Percentiles rank a stretch among this genome's conserved stretches.
Conservation (phyloP, 2,888 invertebrate genomes). For the Drosophila mulleri region DNA sequence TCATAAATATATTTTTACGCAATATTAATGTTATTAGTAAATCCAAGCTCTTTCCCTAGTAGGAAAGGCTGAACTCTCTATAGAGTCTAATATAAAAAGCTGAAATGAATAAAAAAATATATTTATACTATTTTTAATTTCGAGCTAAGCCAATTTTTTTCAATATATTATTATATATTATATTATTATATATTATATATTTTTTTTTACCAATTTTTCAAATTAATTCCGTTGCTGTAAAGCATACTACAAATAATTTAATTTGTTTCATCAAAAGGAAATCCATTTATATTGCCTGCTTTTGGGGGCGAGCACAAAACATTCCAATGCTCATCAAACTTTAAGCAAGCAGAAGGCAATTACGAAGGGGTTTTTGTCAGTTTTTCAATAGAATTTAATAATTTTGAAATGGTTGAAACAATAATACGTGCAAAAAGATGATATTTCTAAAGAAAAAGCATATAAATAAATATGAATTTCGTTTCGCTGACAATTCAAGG, state of each 20-base stretch:
- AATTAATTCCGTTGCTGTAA: neutral
- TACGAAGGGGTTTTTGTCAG: neutral
- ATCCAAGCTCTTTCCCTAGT: too few relatives aligned
- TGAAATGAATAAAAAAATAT: neutral
- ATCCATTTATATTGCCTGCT: slow-evolving; percentile 17
- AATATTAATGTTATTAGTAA: too few relatives aligned
- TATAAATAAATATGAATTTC: slow-evolving; percentile 72
- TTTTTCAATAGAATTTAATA: slow-evolving; percentile 40
- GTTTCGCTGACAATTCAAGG: slow-evolving; percentile 30
- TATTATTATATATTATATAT: too few relatives aligned
- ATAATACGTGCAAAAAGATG: slow-evolving; percentile 9
- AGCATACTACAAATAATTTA: slow-evolving; percentile 12
- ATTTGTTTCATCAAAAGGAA: fast-evolving
- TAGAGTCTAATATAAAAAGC: too few relatives aligned
- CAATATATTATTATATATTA: neutral
- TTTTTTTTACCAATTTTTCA: neutral
- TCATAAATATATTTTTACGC: neutral
- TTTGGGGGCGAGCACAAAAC: neutral
- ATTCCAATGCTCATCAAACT: slow-evolving; percentile 5
- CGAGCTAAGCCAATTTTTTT: neutral
- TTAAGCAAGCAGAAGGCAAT: neutral
- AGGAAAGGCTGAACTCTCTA: too few relatives aligned
- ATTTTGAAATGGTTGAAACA: slow-evolving; percentile 50
- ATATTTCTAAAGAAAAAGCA: slow-evolving; percentile 32
- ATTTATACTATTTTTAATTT: neutral